phyloP scores from a whole-genome alignment of 2,797 vertebrate genomes.

The Protosalanx chinensis region DNA sequence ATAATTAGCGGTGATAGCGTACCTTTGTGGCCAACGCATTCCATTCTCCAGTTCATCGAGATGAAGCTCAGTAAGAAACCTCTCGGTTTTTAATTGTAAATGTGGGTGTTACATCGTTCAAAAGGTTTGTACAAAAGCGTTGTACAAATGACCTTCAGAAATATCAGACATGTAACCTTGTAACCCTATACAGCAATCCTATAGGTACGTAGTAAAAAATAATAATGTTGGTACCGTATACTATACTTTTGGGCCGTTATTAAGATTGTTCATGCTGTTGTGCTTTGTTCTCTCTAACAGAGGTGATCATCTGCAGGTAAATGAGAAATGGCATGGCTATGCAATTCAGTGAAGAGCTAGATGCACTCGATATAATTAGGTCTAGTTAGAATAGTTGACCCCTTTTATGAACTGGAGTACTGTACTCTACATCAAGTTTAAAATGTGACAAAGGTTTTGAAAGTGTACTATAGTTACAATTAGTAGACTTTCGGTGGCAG shows the following conservation, averaged over 20 bases:
- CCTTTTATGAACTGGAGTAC: no score
- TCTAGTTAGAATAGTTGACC: no score
- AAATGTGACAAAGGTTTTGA: background rate
- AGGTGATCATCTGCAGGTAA: no score
- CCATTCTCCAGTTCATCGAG: slow-evolving; percentile 7
- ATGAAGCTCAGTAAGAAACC: slow-evolving; percentile 2
- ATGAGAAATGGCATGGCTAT: no score
- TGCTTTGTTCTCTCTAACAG: no score
- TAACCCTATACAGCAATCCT: background rate
- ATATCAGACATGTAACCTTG: background rate
- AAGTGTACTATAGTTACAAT: background rate
- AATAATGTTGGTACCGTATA: no score
- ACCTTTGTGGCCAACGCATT: background rate
- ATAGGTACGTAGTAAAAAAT: no score
- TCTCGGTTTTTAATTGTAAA: background rate
- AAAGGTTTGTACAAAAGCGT: slow-evolving; percentile 8
- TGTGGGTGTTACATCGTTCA: slow-evolving; percentile 7
- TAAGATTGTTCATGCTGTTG: no score
- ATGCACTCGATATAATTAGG: no score
- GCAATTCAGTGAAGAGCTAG: no score
- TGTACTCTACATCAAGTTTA: background rate
- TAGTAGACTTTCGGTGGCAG: background rate
- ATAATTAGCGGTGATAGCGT: slow-evolving; percentile 1
- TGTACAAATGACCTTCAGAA: slow-evolving; percentile 2
- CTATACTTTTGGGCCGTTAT: no score